Evolutionary conservation across 2,113 vertebrate species (phyloP).

Genomic region (Platichthys flesus): DNA sequence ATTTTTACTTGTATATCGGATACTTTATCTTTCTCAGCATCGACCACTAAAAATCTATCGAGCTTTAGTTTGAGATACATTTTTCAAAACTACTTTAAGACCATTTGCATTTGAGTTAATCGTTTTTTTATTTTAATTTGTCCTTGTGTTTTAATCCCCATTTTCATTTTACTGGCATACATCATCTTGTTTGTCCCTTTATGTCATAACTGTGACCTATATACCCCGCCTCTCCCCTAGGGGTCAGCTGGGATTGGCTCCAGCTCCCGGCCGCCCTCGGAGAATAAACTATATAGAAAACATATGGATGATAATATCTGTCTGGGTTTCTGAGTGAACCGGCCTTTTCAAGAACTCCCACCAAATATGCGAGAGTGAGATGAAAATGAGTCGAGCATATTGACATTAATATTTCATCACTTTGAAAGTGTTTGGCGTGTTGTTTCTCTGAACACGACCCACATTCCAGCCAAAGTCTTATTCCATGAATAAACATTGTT

Average conservation of each 20-base stretch:
- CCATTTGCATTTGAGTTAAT: background rate
- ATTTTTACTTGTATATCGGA: no score
- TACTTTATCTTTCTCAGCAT: no score
- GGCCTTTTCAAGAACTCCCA: conserved; percentile 27
- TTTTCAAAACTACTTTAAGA: no score
- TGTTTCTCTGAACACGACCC: conserved; percentile 49
- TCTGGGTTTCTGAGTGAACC: background rate
- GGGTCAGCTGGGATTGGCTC: no score
- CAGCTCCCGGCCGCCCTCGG: no score
- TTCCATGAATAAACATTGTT: conserved; percentile 72
- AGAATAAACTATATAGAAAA: no score
- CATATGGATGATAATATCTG: background rate
- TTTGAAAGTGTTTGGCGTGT: conserved; percentile 62
- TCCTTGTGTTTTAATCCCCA: background rate
- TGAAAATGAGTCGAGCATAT: conserved; percentile 51
- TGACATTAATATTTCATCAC: conserved; percentile 75
- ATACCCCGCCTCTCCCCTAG: no score
- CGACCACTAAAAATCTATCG: no score
- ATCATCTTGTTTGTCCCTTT: no score
- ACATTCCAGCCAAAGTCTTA: conserved; percentile 66
- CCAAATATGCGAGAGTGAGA: background rate
- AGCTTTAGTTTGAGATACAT: no score
- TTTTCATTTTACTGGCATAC: no score
- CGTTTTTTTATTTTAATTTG: background rate
- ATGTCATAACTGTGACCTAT: no score